phyloP scores from a whole-genome alignment of 2,797 vertebrate genomes.

The Corythornis leucogaster region DNA sequence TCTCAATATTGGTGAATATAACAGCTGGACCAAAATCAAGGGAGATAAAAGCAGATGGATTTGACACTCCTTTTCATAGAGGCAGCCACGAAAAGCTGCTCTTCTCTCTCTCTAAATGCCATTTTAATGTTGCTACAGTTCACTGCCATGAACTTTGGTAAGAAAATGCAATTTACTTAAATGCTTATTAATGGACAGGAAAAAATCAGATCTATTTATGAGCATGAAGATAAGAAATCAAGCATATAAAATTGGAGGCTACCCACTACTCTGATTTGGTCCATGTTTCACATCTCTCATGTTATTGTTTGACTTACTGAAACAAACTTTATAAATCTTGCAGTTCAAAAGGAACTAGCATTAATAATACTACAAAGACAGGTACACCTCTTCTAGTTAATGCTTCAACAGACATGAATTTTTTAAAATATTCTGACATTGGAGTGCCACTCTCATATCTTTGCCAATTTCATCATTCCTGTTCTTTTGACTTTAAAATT shows the following conservation, averaged over 20 bases:
- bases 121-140: not conserved
- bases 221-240: slow-evolving; percentile 5
- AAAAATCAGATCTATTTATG: not conserved
- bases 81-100: not conserved
- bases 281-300: not conserved
- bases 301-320: not conserved
- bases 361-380: slow-evolving; percentile 10
- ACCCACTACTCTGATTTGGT: not conserved
- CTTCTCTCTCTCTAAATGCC: not conserved
- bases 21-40: not conserved
- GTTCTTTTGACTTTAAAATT: not conserved
- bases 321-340: not conserved
- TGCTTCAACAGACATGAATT: not conserved
- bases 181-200: not conserved
- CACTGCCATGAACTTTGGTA: not conserved
- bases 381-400: not conserved
- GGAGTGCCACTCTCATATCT: not conserved
- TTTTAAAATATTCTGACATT: not conserved
- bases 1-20: not conserved
- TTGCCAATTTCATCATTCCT: not conserved
- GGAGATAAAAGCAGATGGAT: not conserved
- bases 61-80: not conserved
- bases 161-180: not conserved
- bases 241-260: not conserved
- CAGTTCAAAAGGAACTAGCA: not conserved